Evolutionary conservation across 2,797 vertebrate genomes (phyloP), one percentile per base, ranked within the genome.

Genomic region (Vultur gryphus): DNA sequence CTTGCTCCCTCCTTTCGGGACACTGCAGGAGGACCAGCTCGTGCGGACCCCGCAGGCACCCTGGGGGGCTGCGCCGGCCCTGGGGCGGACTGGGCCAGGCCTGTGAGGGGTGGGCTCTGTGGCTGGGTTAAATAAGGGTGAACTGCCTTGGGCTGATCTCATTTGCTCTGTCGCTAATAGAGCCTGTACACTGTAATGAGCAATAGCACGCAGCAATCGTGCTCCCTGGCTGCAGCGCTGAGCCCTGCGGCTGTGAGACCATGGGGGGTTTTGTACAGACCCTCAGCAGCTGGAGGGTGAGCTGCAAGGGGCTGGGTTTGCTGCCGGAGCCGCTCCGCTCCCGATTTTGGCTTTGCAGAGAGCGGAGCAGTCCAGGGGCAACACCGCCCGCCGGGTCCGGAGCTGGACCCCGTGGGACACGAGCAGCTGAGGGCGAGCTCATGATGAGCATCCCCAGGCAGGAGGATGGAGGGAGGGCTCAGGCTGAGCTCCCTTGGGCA

Each of bases 341-440:
- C 28, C 2, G 2, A 5, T 6, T 16, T 4, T 7, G 28, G 51
- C 57, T 64, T 54, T 39, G 55, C n/a, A 10, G 49, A 5, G 14
- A 10, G 2, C 3, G 14, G 24, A 24, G 2, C n/a, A 0, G 43
- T 0, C 59, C 13, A 13, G 16, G 19, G n/a, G 2, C 48, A 29
- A 5, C 59, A 1, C 21, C 1, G 2, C 10, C 16, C 3, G 4
- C 41, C 7, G 5, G 35, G 28, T 14, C 24, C 5, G 7, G 52
- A 77, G 59, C 49, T 10, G 75, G 67, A 25, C 3, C 2, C 37
- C 8, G 2, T 0, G 10, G 13, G 16, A 5, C 46, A 37, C 5
- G 6, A 16, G 39, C 33, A 7, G 18, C 9, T 13, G 48, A 41
- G 71, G 71, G 16, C 7, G 65, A 65, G 82, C 29, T 21, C 3